Evolutionary conservation across 2,113 vertebrate genomes (phyloP), one percentile per base, ranked within the genome.

Genomic region (Camelus dromedarius): DNA sequence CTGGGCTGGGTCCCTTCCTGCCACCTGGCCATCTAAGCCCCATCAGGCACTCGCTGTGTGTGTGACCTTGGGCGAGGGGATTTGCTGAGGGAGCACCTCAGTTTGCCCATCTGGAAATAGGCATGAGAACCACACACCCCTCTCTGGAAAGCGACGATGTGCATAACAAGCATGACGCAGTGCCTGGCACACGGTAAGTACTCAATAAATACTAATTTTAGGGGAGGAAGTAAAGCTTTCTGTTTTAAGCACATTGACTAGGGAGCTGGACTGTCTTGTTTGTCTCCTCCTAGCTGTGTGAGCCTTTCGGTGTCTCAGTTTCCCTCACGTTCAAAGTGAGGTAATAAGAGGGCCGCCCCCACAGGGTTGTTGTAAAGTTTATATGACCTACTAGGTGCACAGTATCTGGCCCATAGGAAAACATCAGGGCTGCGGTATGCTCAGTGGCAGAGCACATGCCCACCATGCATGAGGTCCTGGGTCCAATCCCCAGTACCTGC

Each of bases 101-200:
- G 85, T 50, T 92, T 95, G 26, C 32, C 54, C 24, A 3, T 3
- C 42, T 72, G 28, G 67, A 66, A 76, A n/a, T 6, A n/a, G 30
- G 4, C 16, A 1, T 16, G 14, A 15, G 26, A 19, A 16, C 3
- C 67, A 48, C 9, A 28, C 38, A 19, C 62, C 56, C 50, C 35
- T n/a, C 30, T 67, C 16, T 5, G 2, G 3, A 54, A 82, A 26
- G 89, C 46, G 11, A 24, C 5, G 42, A 18, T 2, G 22, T 0
- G 0, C 9, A 13, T 38, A 12, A 48, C 0, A 18, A 28, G 15
- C 14, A 28, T 1, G 6, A 58, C 42, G 1, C 3, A n/a, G 28
- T 5, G 14, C 58, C 60, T 7, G 48, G 69, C 50, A 3, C 16
- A 24, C 42, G 38, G 26, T 30, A 28, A 62, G n/a, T 13, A 8